phyloP scores from a whole-genome alignment of 2,797 vertebrate genomes.

The Pteronotus mesoamericanus region DNA sequence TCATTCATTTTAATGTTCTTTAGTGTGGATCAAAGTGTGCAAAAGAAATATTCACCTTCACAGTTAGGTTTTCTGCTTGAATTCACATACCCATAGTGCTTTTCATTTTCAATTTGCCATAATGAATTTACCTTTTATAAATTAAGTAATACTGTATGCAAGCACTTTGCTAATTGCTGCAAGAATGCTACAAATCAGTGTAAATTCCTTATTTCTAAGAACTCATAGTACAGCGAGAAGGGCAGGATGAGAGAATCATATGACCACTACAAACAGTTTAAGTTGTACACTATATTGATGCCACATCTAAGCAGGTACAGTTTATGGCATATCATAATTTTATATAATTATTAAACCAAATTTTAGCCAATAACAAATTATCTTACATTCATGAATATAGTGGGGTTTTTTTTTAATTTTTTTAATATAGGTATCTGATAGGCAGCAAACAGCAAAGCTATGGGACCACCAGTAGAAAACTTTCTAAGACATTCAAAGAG shows the following conservation, averaged over 20 bases:
- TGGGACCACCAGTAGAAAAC: neutral
- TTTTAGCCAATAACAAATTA: neutral
- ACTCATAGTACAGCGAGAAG: neutral
- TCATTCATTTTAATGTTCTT: constrained; percentile 52
- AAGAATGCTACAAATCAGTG: neutral
- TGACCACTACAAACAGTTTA: neutral
- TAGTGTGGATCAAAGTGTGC: constrained; percentile 30
- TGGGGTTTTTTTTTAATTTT: neutral
- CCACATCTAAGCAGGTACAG: neutral
- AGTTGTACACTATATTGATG: neutral
- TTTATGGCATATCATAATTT: neutral
- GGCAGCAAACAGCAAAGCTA: neutral
- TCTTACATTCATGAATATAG: neutral
- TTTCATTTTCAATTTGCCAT: constrained; percentile 2
- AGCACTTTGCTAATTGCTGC: neutral
- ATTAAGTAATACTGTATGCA: neutral
- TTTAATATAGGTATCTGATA: neutral
- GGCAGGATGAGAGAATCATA: neutral
- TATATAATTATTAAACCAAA: neutral
- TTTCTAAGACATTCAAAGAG: neutral
- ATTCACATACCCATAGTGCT: neutral
- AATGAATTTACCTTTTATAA: neutral
- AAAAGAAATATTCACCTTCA: constrained; percentile 33
- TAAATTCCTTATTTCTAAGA: neutral
- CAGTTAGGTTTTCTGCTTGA: neutral